Base-by-base conservation (phyloP, 2,888 invertebrate species). In the Scrobipalpa costella region DNA sequence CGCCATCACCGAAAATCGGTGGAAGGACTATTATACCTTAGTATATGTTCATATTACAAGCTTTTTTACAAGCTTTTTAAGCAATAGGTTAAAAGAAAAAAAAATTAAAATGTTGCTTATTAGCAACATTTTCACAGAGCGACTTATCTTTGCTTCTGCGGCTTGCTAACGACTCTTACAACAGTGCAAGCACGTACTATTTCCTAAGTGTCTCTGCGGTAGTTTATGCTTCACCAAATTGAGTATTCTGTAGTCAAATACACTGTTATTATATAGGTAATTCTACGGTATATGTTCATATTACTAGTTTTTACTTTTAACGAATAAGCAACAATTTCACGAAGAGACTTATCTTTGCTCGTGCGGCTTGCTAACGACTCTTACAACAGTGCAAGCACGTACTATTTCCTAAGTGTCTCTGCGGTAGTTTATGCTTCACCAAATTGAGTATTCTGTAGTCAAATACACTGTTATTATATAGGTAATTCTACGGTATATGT, bases 61-160 rank as follows among this genome's bases (percentile, higher is more conserved):
- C n/a, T n/a, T n/a, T n/a, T n/a, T n/a, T n/a, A n/a, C n/a, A n/a
- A n/a, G n/a, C n/a, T n/a, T 13, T n/a, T 17, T 57, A n/a, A 11
- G 27, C 47, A 17, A 33, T 44, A 19, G n/a, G n/a, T n/a, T n/a
- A n/a, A n/a, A n/a, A n/a, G n/a, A n/a, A n/a, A n/a, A n/a, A n/a
- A n/a, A n/a, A n/a, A n/a, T n/a, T n/a, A n/a, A n/a, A n/a, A n/a
- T n/a, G n/a, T n/a, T n/a, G n/a, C n/a, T n/a, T n/a, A n/a, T n/a
- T n/a, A 47, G 60, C 15, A 60, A 60, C 47, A 47, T 47, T 60
- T 47, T 49, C 49, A 27, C 49, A 61, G 34, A 27, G 49, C 19
- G 49, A 60, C 47, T 60, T 47, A 61, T 61, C 21, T 59, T 27
- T 36, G n/a, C 8, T 9, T 17, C 27, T 36, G 36, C 11, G 38